Evolutionary conservation across 2,797 vertebrate genomes (phyloP), one percentile per base, ranked within the genome.

Genomic region (Amblyraja radiata): DNA sequence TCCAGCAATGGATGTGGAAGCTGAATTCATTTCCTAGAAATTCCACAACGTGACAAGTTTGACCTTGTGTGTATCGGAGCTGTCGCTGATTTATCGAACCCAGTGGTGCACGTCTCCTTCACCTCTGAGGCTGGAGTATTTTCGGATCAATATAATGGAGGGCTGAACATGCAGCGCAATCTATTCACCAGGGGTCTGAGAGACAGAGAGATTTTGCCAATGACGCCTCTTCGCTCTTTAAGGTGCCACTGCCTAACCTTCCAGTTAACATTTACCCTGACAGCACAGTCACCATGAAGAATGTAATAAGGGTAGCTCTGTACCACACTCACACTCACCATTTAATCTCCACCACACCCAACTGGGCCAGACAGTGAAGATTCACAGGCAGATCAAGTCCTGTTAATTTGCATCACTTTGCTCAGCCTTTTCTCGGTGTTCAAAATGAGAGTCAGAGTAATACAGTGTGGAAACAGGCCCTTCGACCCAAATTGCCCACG

Each of bases 11-110:
- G 36, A 73, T 90, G 21, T 73, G 28, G 90, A 76, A 74, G 68
- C 90, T 91, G 71, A 73, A 74, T 74, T 91, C 74, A 91, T 91
- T 91, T 21, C 71, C 32, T 54, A 14, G 46, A 76, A 54, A 74
- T 54, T 76, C 58, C 25, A 74, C 71, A 74, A 74, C 28, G 90
- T 88, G 90, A 74, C 68, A 92, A 74, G 13, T 11, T 46, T 92
- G 90, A 92, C 71, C 46, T 58, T 74, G 90, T 32, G 54, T 10
- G 54, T 23, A 76, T 54, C 46, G 21, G 1, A 54, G 36, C 39
- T 54, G 39, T 46, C 71, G 6, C 3, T n/a, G 71, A 92, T 54
- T 92, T 74, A 54, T 58, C 90, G 54, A 92, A 92, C 23, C 71
- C 90, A 76, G 25, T 23, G 39, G 39, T 76, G 39, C 90, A 76